Conservation (phyloP, 35 echinoderm and acorn worm species). For the Apostichopus japonicus region DNA sequence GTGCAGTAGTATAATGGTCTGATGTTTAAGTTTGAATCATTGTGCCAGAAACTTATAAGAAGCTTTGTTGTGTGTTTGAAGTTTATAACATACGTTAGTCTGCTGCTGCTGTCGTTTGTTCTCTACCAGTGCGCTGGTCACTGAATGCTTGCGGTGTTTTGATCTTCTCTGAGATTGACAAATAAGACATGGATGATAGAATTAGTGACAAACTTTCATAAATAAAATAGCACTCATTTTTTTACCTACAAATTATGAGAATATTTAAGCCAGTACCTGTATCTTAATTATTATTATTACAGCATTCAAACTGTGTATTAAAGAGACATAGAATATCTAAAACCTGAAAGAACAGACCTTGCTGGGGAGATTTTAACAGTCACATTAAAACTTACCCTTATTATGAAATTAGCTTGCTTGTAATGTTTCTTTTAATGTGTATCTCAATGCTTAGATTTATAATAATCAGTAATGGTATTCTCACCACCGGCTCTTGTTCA, state of each 20-base stretch:
- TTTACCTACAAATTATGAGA: background rate
- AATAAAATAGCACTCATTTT: background rate
- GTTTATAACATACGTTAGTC: background rate
- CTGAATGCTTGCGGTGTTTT: background rate
- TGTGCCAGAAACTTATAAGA: background rate
- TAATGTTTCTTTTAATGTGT: too few species aligned
- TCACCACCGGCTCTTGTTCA: background rate
- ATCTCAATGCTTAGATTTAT: too few species aligned
- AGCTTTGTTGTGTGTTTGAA: background rate
- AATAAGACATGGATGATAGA: background rate
- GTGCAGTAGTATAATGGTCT: background rate
- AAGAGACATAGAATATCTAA: background rate
- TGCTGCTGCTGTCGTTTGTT: background rate
- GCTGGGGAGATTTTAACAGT: too few species aligned
- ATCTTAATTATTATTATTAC: background rate
- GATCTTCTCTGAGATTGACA: background rate
- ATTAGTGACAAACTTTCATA: background rate
- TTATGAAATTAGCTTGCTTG: too few species aligned
- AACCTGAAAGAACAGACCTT: background rate
- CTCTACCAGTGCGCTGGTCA: background rate
- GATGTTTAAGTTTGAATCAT: background rate
- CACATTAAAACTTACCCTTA: too few species aligned
- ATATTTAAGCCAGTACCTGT: background rate
- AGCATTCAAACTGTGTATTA: background rate
- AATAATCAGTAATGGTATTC: too few species aligned